A percentile compares a stretch with the other conserved stretches of the same genome.
phyloP scores from a whole-genome alignment of 2,797 vertebrate genomes.

The Urocyon cinereoargenteus region DNA sequence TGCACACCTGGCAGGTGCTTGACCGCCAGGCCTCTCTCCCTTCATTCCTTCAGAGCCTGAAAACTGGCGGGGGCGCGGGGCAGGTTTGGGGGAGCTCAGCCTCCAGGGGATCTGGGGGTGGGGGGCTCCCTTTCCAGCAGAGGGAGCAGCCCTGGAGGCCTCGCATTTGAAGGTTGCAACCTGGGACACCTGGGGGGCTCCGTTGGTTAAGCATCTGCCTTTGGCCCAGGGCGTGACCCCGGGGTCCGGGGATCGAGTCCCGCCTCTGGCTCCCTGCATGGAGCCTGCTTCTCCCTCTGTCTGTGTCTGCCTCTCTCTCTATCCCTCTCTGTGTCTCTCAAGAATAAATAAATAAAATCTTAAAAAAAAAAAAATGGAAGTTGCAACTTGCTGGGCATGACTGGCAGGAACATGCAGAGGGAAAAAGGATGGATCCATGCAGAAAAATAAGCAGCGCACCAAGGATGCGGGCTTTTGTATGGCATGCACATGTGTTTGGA shows the following conservation, averaged over 20 bases:
- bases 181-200: no score
- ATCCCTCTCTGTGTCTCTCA: no score
- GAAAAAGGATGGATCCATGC: background rate
- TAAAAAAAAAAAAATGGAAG: background rate
- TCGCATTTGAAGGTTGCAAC: no score
- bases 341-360: no score
- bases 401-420: background rate
- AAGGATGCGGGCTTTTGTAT: background rate
- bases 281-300: no score
- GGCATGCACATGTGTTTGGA: background rate
- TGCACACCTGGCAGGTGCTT: background rate
- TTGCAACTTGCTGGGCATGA: background rate
- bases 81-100: background rate
- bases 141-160: background rate
- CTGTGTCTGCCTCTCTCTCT: no score
- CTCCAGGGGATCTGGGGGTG: background rate
- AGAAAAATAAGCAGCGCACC: background rate
- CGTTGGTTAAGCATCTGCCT: no score
- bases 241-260: no score
- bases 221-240: no score
- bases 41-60: background rate
- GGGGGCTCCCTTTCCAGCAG: background rate
- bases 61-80: background rate
- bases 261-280: no score
- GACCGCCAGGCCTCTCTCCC: conserved; percentile 4